Evolutionary conservation across 2,888 invertebrate genomes (phyloP).

Genomic region (Macrosiphum euphorbiae): DNA sequence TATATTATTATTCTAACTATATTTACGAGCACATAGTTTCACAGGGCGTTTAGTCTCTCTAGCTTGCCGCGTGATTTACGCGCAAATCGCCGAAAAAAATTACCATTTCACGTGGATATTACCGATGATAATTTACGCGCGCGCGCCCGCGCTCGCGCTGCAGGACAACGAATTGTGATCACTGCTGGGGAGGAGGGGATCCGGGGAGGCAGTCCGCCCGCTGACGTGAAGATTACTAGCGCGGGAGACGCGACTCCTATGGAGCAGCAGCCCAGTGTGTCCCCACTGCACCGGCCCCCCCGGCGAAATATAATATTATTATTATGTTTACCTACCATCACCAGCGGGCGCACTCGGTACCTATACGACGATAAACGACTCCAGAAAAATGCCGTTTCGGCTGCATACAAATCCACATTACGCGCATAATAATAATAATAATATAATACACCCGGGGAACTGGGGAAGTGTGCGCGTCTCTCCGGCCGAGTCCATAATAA

Average conservation of each 20-base stretch:
- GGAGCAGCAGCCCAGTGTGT: background rate
- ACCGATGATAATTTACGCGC: constrained; percentile 24
- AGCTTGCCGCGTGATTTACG: constrained; percentile 1
- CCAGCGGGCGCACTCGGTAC: background rate
- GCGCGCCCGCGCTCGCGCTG: background rate
- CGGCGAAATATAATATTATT: background rate
- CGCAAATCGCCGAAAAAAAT: background rate
- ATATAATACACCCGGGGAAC: background rate
- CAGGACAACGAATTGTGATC: background rate
- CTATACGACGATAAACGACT: background rate
- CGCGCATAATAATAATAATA: background rate
- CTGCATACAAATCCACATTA: background rate
- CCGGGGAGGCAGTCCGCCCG: background rate
- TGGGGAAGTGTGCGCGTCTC: too few species aligned
- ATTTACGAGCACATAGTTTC: background rate
- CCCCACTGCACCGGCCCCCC: background rate
- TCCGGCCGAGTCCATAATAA: background rate
- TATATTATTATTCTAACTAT: background rate
- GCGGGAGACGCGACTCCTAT: background rate
- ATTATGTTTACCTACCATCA: background rate
- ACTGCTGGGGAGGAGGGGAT: background rate
- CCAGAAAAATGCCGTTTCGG: constrained; percentile 40
- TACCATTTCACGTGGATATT: constrained; percentile 12
- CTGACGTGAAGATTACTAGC: background rate
- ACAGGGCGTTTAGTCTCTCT: background rate